These are phyloP conservation scores for Patella depressa DNA, from an alignment of 2,888 invertebrate species.

Conservation along the genomic window DNA sequence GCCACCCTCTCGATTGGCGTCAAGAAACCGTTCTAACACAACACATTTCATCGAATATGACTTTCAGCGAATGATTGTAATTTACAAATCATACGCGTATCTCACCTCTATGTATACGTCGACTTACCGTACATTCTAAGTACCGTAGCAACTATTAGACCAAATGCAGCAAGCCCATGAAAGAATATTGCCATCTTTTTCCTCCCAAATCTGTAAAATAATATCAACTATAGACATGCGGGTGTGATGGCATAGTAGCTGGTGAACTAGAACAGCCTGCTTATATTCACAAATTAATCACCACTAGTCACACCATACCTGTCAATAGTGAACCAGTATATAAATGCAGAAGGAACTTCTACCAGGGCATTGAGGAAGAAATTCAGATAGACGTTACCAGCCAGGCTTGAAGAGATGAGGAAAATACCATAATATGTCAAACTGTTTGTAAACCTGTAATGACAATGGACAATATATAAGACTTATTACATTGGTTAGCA, in stretches of 20 bases:
- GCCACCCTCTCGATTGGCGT: too few relatives aligned
- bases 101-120: too few relatives aligned
- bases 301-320: not conserved
- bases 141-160: conserved; percentile 10
- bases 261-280: too few relatives aligned
- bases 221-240: too few relatives aligned
- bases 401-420: not conserved
- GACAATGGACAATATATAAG: too few relatives aligned
- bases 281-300: too few relatives aligned
- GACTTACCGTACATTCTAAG: conserved; percentile 21
- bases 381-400: conserved; percentile 10
- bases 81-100: too few relatives aligned
- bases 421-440: not conserved
- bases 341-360: conserved; percentile 8
- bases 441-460: not conserved
- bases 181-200: conserved; percentile 13
- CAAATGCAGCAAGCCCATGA: conserved; percentile 12
- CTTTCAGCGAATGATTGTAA: too few relatives aligned
- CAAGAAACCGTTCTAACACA: too few relatives aligned
- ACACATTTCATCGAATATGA: too few relatives aligned
- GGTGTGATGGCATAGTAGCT: too few relatives aligned
- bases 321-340: conserved; percentile 17
- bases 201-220: conserved; percentile 13
- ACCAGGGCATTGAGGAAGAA: conserved; percentile 16
- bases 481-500: too few relatives aligned